phyloP scores from a whole-genome alignment of 2,797 vertebrate genomes.

The Sebastolobus alascanus region DNA sequence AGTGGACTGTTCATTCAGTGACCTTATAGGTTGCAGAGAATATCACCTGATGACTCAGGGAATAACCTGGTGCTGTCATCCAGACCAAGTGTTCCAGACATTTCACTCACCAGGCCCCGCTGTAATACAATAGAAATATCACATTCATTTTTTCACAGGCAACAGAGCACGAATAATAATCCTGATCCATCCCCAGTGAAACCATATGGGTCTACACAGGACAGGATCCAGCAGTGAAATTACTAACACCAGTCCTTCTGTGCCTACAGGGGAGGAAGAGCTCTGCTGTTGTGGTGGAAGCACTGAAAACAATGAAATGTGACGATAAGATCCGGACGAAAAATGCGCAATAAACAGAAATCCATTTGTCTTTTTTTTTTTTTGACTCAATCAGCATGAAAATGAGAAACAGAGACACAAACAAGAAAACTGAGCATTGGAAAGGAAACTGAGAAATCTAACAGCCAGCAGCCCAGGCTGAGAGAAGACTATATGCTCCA shows the following conservation, averaged over 20 bases:
- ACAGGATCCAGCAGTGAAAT: conserved; percentile 65
- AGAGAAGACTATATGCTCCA: conserved; percentile 32
- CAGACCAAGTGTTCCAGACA: conserved; percentile 36
- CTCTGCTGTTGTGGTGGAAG: conserved; percentile 30
- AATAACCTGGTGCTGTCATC: conserved; percentile 25
- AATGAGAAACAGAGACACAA: conserved; percentile 58
- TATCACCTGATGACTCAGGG: conserved; percentile 24
- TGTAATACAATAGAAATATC: conserved; percentile 44
- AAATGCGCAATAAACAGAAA: conserved; percentile 44
- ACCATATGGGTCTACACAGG: conserved; percentile 60
- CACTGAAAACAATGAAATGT: conserved; percentile 28
- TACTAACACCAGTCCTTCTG: conserved; percentile 59
- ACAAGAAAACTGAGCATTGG: conserved; percentile 12
- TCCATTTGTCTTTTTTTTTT: conserved; percentile 22
- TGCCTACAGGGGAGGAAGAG: conserved; percentile 42
- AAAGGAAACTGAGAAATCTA: conserved; percentile 25
- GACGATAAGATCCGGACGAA: conserved; percentile 36
- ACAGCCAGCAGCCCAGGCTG: conserved; percentile 5
- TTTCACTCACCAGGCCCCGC: conserved; percentile 36
- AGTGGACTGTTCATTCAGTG: neutral
- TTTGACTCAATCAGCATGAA: conserved; percentile 42
- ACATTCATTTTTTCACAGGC: conserved; percentile 69
- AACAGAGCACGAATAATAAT: conserved; percentile 65
- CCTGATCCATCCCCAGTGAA: conserved; percentile 59
- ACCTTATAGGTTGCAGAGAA: conserved; percentile 6